Base-by-base conservation (phyloP, 2,888 invertebrate species). In the Platerodrilus igneus region DNA sequence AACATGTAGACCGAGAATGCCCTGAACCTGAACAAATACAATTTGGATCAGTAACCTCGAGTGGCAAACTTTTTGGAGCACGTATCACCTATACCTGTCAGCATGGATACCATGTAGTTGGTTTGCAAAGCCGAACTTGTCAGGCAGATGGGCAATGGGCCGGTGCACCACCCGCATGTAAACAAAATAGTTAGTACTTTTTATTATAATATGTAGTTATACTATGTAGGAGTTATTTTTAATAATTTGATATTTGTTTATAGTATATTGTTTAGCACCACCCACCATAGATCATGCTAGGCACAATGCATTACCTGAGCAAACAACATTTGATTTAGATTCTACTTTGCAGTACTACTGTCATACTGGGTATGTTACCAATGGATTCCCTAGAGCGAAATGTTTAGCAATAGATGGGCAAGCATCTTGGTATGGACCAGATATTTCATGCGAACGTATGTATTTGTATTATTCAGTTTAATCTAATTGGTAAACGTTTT, bases 341-440 rank as follows among this genome's bases (percentile, higher is more conserved):
- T 86, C 87, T 7, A 86, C 86, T 0, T 81, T 96, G 3, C 86
- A 89, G 65, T 99, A 97, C 72, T 86, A 86, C 62, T 97, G 97
- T 59, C 83, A 86, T 58, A 85, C 85, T n/a, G 97, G 97, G 7
- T 97, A 93, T 69, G 85, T 86, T 41, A 86, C 90, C 47, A 86
- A 87, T 59, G 96, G 96, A 0, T 88, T 94, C 66, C 86, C 89
- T 2, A 74, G 86, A 23, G 93, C 96, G 29, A 95, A 94, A 70
- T 99, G 97, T 65, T 72, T 95, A 48, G 84, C 89, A 42, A 89
- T 91, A 55, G 89, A 92, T 53, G 82, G 74, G 0, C 82, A 82
- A 53, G 94, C 95, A 1, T 87, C 88, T 51, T 99, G 97, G 97
- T 94, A 90, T 59, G 97, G 97, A 2, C 96, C 96, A 2, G 92